Evolutionary conservation across 2,888 invertebrate species (phyloP).

Genomic region (Metallyticus violacea): DNA sequence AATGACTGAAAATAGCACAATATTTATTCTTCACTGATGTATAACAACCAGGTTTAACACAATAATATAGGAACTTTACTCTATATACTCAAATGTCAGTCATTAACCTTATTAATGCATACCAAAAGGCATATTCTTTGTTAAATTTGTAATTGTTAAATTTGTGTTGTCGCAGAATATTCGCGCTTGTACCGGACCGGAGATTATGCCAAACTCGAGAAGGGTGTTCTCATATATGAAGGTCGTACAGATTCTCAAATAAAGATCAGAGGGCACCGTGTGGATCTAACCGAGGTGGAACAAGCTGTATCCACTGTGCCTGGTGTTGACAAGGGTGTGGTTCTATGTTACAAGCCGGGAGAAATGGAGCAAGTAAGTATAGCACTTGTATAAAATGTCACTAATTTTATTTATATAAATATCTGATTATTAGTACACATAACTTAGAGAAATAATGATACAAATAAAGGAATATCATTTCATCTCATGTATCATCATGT

Average conservation of each 20-base stretch:
- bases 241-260: conserved; percentile 80
- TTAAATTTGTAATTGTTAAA: no score
- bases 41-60: no score
- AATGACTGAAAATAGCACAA: no score
- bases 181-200: conserved; percentile 78
- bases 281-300: conserved; percentile 82
- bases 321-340: conserved; percentile 71
- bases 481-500: no score
- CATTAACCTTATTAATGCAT: no score
- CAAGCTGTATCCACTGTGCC: conserved; percentile 61
- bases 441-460: not conserved
- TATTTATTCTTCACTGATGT: no score
- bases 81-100: no score
- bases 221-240: conserved; percentile 65
- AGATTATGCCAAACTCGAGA: conserved; percentile 72
- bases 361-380: conserved; percentile 52
- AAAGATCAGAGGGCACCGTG: conserved; percentile 82
- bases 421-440: not conserved
- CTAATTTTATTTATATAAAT: no score
- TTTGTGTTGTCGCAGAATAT: conserved; percentile 59
- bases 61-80: no score
- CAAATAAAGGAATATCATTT: not conserved
- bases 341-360: conserved; percentile 75
- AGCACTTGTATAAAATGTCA: no score
- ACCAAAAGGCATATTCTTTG: no score